These are phyloP conservation scores for Cenopis cana DNA, from an alignment of 2,888 invertebrate genomes.

Conservation along the genomic window DNA sequence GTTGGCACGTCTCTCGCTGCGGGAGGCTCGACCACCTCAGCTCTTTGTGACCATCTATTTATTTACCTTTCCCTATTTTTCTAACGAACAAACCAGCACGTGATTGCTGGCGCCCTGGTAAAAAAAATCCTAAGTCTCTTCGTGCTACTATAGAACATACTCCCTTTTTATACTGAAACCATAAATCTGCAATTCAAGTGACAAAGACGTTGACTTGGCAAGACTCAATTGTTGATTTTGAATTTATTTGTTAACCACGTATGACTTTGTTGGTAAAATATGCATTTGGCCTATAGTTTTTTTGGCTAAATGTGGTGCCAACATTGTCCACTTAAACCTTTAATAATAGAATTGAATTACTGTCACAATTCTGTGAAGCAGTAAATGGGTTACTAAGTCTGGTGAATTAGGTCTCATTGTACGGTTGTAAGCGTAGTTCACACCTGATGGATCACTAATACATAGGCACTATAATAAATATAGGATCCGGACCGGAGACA, in stretches of 20 bases:
- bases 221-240: slow-evolving; percentile 43
- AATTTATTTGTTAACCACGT: slow-evolving; percentile 40
- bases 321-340: slow-evolving; percentile 30
- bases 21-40: slow-evolving; percentile 71
- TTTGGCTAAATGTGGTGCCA: slow-evolving; percentile 22
- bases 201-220: slow-evolving; percentile 44
- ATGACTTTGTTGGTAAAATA: slow-evolving; percentile 40
- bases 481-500: too few relatives aligned
- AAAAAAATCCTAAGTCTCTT: not conserved
- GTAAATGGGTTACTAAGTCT: slow-evolving; percentile 17
- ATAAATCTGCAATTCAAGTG: slow-evolving; percentile 46
- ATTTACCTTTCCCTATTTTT: slow-evolving; percentile 58
- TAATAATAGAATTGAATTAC: slow-evolving; percentile 26
- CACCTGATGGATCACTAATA: slow-evolving; percentile 2
- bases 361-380: slow-evolving; percentile 24
- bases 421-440: not conserved
- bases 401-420: slow-evolving; percentile 4
- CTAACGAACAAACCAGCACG: slow-evolving; percentile 51
- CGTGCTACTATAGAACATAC: not conserved
- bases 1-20: slow-evolving; percentile 75
- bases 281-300: slow-evolving; percentile 24
- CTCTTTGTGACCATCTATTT: slow-evolving; percentile 52
- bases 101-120: slow-evolving; percentile 41
- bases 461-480: too few relatives aligned
- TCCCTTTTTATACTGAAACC: not conserved